Evolutionary conservation across 1,140 invertebrate genomes (phyloP).

Genomic region (Paracyclopina nana): DNA sequence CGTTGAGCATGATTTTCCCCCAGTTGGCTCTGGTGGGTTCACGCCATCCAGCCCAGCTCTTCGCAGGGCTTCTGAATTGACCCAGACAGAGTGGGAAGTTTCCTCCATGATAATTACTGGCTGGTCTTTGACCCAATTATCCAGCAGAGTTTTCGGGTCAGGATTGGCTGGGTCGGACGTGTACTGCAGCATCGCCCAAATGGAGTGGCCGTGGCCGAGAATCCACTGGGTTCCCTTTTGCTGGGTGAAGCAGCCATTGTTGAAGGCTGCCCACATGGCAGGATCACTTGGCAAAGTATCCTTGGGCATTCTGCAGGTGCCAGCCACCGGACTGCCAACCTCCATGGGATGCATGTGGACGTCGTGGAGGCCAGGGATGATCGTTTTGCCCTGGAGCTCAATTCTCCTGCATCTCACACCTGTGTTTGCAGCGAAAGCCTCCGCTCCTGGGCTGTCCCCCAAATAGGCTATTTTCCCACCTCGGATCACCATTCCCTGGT

Average conservation of each 20-base stretch:
- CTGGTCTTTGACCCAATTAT: neutral
- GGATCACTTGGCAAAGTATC: neutral
- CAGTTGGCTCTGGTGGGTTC: neutral
- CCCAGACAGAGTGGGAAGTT: conserved; percentile 8
- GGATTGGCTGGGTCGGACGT: neutral
- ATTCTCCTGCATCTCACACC: neutral
- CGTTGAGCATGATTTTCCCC: neutral
- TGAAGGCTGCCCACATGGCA: neutral
- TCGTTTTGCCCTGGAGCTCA: conserved; percentile 1
- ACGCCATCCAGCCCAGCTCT: conserved; percentile 1
- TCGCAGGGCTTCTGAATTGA: neutral
- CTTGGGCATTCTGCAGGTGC: neutral
- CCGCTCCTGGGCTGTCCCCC: neutral
- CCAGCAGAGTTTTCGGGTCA: neutral
- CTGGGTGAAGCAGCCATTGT: neutral
- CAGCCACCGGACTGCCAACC: neutral
- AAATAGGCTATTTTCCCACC: neutral
- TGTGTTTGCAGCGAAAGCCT: neutral
- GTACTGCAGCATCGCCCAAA: neutral
- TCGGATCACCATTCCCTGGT: neutral
- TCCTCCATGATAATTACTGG: conserved; percentile 2
- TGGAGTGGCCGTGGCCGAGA: neutral
- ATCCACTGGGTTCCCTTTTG: neutral
- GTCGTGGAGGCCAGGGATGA: conserved; percentile 4
- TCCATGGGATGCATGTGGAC: neutral